phyloP scores from a whole-genome alignment of 2,797 vertebrate genomes.

The Sarcoramphus papa region DNA sequence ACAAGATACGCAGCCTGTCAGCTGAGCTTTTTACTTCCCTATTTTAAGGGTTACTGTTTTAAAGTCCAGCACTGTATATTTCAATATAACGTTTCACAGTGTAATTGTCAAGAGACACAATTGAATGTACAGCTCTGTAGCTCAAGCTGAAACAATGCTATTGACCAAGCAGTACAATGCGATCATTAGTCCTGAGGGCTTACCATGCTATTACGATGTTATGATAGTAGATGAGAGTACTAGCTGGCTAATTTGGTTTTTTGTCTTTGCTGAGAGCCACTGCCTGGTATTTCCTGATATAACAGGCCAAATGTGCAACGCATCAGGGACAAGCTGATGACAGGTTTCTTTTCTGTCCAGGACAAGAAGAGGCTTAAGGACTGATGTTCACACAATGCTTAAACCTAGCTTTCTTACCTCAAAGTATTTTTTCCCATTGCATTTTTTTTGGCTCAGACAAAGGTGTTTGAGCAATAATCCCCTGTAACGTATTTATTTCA shows the following conservation, averaged over 20 bases:
- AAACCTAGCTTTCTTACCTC: neutral
- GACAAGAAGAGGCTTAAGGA: neutral
- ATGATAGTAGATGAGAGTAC: neutral
- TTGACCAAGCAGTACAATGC: neutral
- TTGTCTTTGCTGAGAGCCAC: neutral
- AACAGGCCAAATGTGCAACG: neutral
- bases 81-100: neutral
- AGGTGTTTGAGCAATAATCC: neutral
- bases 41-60: neutral
- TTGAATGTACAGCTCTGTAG: neutral
- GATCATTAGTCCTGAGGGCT: neutral
- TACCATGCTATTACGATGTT: neutral
- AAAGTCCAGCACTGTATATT: neutral
- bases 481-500: neutral
- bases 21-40: neutral
- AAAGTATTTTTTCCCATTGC: neutral
- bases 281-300: neutral
- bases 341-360: neutral
- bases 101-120: constrained; percentile 16
- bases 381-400: neutral
- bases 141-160: neutral
- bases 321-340: neutral
- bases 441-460: neutral
- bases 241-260: neutral
- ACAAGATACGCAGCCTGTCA: neutral